Conservation (phyloP, 2,113 vertebrate genomes). For the Gymnocephalus cernua region DNA sequence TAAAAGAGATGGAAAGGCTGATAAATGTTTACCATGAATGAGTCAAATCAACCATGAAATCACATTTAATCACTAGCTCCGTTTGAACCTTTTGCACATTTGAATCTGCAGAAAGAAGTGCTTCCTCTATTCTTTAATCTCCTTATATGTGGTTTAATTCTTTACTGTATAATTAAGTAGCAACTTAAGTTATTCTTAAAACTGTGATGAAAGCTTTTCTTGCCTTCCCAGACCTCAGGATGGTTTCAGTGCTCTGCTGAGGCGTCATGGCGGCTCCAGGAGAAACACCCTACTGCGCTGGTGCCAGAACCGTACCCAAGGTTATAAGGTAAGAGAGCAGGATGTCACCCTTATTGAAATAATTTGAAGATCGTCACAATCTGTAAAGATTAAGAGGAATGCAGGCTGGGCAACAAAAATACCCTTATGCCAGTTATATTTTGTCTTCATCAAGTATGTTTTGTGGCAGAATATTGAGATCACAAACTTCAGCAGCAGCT, state of each 20-base stretch:
- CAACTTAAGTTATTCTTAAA: neutral
- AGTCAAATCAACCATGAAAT: neutral
- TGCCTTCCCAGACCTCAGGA: slow-evolving; percentile 71
- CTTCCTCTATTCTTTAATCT: neutral
- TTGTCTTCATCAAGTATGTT: neutral
- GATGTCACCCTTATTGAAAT: neutral
- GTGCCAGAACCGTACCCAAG: slow-evolving; percentile 81
- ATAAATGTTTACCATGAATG: neutral
- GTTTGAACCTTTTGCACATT: neutral
- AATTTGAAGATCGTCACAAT: neutral
- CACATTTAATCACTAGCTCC: neutral
- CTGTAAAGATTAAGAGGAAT: neutral
- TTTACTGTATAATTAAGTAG: neutral
- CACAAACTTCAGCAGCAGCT: slow-evolving; percentile 86
- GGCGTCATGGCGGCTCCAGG: slow-evolving; percentile 82
- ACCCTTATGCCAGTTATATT: neutral
- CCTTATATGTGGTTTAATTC: neutral
- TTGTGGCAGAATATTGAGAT: slow-evolving; percentile 83
- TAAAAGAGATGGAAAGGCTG: neutral
- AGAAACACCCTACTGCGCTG: slow-evolving; percentile 84
- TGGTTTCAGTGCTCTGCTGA: slow-evolving; percentile 78
- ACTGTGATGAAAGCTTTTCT: neutral
- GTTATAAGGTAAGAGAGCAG: slow-evolving; percentile 78
- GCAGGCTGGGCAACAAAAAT: neutral
- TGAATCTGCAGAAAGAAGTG: neutral